These are phyloP conservation scores for Paradoxurus hermaphroditus DNA, from an alignment of 2,113 vertebrate genomes.

Conservation along the genomic window DNA sequence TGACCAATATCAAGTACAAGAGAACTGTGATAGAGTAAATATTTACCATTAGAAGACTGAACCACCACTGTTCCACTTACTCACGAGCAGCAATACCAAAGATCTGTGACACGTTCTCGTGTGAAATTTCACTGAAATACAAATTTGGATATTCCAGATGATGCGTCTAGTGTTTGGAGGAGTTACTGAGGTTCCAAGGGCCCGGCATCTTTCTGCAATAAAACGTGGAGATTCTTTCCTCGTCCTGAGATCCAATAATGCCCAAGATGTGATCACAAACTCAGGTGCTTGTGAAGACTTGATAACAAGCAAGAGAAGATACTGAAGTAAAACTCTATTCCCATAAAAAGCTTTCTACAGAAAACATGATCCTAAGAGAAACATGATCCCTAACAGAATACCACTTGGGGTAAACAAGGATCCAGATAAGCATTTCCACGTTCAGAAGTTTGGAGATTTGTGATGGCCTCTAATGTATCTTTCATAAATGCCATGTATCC, in stretches of 20 bases:
- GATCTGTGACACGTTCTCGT: not conserved
- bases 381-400: not conserved
- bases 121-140: not conserved
- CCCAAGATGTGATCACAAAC: not conserved
- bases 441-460: not conserved
- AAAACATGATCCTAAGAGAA: not conserved
- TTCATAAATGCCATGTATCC: not conserved
- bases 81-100: not conserved
- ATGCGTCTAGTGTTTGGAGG: not conserved
- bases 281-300: not conserved
- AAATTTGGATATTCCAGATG: not conserved
- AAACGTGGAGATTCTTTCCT: not conserved
- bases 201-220: not conserved
- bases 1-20: not conserved
- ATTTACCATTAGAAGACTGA: not conserved
- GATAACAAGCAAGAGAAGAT: not conserved
- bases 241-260: not conserved
- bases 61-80: not conserved
- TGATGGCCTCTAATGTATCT: not conserved
- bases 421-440: not conserved
- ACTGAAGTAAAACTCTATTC: not conserved
- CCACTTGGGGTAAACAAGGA: not conserved
- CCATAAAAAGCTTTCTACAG: not conserved
- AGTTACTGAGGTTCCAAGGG: not conserved
- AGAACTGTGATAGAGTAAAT: not conserved